These are phyloP conservation scores for Microcebus jonahi DNA, from an alignment of 2,113 vertebrate species.

Conservation along the genomic window DNA sequence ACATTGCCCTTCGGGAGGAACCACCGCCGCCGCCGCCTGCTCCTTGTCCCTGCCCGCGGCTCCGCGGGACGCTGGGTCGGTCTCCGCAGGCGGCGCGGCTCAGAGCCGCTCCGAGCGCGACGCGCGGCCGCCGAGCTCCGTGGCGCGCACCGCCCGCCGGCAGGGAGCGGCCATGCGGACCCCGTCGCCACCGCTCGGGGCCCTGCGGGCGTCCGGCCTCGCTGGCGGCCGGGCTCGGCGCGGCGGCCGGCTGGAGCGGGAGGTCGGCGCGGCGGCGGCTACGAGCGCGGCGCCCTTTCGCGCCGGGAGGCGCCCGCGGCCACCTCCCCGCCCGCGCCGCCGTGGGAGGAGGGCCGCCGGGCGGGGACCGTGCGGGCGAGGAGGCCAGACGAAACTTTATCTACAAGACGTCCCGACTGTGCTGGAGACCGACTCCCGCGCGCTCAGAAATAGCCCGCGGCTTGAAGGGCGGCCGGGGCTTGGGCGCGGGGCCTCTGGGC, in stretches of 20 bases:
- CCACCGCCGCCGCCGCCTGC: background rate
- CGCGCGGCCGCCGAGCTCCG: conserved; percentile 21
- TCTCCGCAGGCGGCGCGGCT: conserved; percentile 25
- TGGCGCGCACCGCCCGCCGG: background rate
- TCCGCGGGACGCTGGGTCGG: background rate
- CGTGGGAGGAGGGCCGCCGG: background rate
- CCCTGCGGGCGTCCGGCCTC: background rate
- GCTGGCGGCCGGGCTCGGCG: background rate
- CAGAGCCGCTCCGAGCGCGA: conserved; percentile 50
- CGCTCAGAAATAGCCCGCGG: background rate
- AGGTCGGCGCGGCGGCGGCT: conserved; percentile 56
- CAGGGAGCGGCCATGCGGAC: conserved; percentile 71
- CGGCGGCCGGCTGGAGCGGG: background rate
- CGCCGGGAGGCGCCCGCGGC: conserved; percentile 32
- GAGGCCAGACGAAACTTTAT: conserved; percentile 62
- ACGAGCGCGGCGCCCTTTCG: conserved; percentile 49
- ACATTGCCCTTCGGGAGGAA: conserved; percentile 86
- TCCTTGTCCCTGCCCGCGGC: conserved; percentile 1
- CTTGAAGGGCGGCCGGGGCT: background rate
- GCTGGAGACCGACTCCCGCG: background rate
- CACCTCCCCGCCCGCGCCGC: conserved; percentile 62
- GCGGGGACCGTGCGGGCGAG: background rate
- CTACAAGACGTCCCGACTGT: background rate
- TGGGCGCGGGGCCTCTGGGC: background rate
- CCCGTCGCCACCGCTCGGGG: background rate